Base-by-base conservation (phyloP, 2,797 vertebrate species). In the Silurus lanzhouensis region DNA sequence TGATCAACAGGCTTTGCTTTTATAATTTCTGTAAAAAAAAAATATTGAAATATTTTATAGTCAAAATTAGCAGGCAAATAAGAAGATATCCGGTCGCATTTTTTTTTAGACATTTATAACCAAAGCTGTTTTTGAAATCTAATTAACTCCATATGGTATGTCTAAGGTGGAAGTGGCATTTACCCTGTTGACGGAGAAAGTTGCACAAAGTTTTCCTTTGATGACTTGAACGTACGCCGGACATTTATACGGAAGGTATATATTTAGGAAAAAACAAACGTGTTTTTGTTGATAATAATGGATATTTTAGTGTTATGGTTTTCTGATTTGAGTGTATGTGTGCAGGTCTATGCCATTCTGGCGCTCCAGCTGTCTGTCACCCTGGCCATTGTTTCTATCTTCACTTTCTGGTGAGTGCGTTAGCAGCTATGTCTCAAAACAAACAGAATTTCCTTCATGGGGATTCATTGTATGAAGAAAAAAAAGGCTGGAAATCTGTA, bases 181-280 rank as follows among this genome's bases (percentile, higher is more conserved):
- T 93, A 94, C 85, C 74, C 91, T 0, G 93, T 92, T 72, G 96
- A 97, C 88, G 95, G 91, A 0, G 97, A 97, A 92, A 95, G 95
- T 91, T 95, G 98, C 85, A 96, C 95, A 3, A 95, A 96, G 88
- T 96, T 95, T 93, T 95, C 92, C 86, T 99, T 97, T 97, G 97
- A 98, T 0, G 97, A 99, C 91, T 89, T 89, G 72, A 96, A 95
- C 2, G 95, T 98, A 89, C 94, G 97, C 79, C 94, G 96, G 78
- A 90, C 96, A 71, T 99, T 99, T 91, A 95, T 99, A 89, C 95
- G 97, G 81, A 99, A 99, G 97, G 98, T 98, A 94, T 31, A 85
- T 75, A 6, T 15, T 79, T 88, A 4, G 58, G 12, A 6, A 6
- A 31, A 46, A 19, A 84, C 13, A 71, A 38, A 31, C 17, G 25